These are phyloP conservation scores for Pomacea canaliculata DNA, from an alignment of 2,888 invertebrate genomes.

Conservation along the genomic window DNA sequence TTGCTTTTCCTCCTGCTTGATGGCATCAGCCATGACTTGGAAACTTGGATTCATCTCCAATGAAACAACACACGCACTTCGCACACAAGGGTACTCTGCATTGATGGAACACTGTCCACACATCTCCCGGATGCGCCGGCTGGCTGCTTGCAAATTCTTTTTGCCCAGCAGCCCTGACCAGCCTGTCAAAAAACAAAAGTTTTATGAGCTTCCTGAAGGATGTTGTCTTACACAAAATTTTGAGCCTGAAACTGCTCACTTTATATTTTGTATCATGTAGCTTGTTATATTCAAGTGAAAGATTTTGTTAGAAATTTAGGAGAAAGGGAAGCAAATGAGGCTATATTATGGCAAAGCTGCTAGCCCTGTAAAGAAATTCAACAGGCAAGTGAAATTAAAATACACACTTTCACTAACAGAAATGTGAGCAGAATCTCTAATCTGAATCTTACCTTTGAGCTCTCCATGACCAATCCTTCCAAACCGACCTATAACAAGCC, in stretches of 20 bases:
- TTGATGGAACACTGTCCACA: conserved; percentile 89
- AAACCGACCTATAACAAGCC: conserved; percentile 94
- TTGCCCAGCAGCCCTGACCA: conserved; percentile 95
- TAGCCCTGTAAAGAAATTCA: too few relatives aligned
- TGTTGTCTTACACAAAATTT: too few relatives aligned
- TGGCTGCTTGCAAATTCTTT: conserved; percentile 88
- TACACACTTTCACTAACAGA: too few relatives aligned
- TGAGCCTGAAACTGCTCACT: too few relatives aligned
- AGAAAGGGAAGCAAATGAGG: too few relatives aligned
- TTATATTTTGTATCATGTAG: too few relatives aligned
- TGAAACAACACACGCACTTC: conserved; percentile 98
- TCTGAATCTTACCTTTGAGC: conserved; percentile 79
- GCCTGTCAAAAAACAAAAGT: conserved; percentile 70
- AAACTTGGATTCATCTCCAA: conserved; percentile 90
- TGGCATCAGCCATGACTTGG: conserved; percentile 65
- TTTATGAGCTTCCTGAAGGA: too few relatives aligned
- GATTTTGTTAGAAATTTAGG: too few relatives aligned
- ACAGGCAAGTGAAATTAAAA: too few relatives aligned
- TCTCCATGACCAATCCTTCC: conserved; percentile 98
- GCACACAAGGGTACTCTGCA: conserved; percentile 87
- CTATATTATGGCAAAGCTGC: too few relatives aligned
- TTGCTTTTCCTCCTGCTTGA: conserved; percentile 67
- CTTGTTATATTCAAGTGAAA: too few relatives aligned
- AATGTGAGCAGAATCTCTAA: too few relatives aligned
- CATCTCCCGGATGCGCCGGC: conserved; percentile 88